Percentiles rank a stretch among this genome's conserved stretches.
phyloP scores from a whole-genome alignment of 2,113 vertebrate species.

The Tragelaphus strepsiceros region DNA sequence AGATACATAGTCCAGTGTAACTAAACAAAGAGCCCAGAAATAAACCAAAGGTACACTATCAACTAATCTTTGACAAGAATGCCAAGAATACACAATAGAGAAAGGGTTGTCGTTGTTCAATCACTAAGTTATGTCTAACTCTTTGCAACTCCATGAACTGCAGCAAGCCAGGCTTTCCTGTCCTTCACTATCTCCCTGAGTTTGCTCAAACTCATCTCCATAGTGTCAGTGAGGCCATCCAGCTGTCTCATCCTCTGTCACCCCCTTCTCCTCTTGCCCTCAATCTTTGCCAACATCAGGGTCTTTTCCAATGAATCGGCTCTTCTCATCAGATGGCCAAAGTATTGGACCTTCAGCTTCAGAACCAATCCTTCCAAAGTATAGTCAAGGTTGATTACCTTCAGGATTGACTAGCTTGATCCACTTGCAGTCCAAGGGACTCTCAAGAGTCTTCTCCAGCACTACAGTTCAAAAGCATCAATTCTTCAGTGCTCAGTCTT shows the following conservation, averaged over 20 bases:
- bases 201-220: neutral
- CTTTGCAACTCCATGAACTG: neutral
- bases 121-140: neutral
- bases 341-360: neutral
- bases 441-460: neutral
- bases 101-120: neutral
- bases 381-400: neutral
- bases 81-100: neutral
- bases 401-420: neutral
- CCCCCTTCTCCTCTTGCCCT: neutral
- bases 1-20: neutral
- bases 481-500: neutral
- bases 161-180: neutral
- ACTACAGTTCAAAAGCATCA: neutral
- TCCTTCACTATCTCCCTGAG: neutral
- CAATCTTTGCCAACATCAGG: neutral
- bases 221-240: neutral
- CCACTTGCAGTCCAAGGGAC: neutral
- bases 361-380: neutral
- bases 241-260: neutral
- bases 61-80: neutral
- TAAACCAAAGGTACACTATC: neutral
- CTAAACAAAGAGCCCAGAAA: neutral
- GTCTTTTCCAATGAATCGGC: neutral
- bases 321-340: neutral